A percentile compares a stretch with the other conserved stretches of the same genome.
These are phyloP conservation scores for Tachycineta bicolor DNA, from an alignment of 2,113 vertebrate genomes.

Conservation along the genomic window DNA sequence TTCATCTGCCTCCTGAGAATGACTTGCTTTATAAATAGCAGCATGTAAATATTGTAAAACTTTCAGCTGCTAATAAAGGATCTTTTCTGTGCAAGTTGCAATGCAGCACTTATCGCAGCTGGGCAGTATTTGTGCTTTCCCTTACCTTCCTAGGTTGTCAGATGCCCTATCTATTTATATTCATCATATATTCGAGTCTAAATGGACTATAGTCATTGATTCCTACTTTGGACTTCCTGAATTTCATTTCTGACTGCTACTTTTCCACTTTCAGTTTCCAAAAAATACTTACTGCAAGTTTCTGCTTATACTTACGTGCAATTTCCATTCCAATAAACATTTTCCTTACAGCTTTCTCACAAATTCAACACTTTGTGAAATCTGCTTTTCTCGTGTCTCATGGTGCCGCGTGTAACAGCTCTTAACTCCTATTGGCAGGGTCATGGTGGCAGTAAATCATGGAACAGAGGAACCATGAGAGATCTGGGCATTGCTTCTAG, in stretches of 20 bases:
- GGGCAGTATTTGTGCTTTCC: neutral
- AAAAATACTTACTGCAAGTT: neutral
- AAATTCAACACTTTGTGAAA: neutral
- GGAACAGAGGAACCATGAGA: neutral
- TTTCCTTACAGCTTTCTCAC: slow-evolving; percentile 12
- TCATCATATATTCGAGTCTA: neutral
- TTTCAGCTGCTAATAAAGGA: neutral
- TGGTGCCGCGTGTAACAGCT: fast-evolving
- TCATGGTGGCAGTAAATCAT: neutral
- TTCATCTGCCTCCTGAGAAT: neutral
- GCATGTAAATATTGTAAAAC: neutral
- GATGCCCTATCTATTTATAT: neutral
- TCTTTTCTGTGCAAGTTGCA: neutral
- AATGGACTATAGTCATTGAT: neutral
- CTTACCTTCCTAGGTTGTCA: neutral
- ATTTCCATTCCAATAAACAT: slow-evolving; percentile 38
- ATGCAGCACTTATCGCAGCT: neutral
- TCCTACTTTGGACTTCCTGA: slow-evolving; percentile 14
- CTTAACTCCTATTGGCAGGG: neutral
- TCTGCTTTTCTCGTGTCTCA: neutral
- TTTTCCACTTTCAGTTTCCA: slow-evolving; percentile 45
- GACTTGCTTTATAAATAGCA: neutral
- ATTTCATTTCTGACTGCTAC: slow-evolving; percentile 36
- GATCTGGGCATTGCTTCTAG: neutral
- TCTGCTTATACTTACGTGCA: slow-evolving; percentile 18